Evolutionary conservation across 2,888 invertebrate species (phyloP), one percentile per base, ranked within the genome.

Genomic region (Pocota personata): DNA sequence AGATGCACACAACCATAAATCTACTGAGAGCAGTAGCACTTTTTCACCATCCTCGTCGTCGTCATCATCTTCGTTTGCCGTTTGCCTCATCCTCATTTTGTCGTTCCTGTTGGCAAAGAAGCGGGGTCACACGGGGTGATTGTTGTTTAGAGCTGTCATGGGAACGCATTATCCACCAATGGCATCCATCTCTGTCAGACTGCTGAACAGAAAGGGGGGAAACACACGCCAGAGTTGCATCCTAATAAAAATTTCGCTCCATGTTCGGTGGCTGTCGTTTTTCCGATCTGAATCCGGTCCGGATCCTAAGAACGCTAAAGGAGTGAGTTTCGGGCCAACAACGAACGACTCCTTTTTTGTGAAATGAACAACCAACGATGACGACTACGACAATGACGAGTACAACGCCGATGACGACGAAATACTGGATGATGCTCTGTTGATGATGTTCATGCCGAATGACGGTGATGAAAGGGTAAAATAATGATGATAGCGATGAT

Each of bases 101-200:
- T 62, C 37, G 55, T 72, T 58, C 43, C 35, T 64, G 55, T 4
- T 21, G 58, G 32, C n/a, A 27, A 37, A 60, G 58, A 21, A 35
- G 76, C 43, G 60, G 76, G 80, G 76, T 86, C 76, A 86, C 40
- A 67, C 60, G 62, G 72, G 60, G 76, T 76, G 80, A 80, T 86
- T 80, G 82, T 82, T 86, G 86, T 82, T 80, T 82, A 76, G 86
- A 82, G 82, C 86, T 82, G 86, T 86, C 86, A 86, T 86, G 86
- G 82, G 86, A 86, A 86, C 77, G 82, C 86, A 86, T 86, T 86
- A 86, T 86, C 86, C 86, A 86, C 86, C 86, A 86, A 86, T 86
- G 86, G 86, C 48, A 86, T 86, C 86, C 86, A 86, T 86, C 86
- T 86, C 86, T 86, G 86, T 82, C 86, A 86, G 60, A 35, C 82